Conservation (phyloP, 2,113 vertebrate genomes). For the Seriola aureovittata region DNA sequence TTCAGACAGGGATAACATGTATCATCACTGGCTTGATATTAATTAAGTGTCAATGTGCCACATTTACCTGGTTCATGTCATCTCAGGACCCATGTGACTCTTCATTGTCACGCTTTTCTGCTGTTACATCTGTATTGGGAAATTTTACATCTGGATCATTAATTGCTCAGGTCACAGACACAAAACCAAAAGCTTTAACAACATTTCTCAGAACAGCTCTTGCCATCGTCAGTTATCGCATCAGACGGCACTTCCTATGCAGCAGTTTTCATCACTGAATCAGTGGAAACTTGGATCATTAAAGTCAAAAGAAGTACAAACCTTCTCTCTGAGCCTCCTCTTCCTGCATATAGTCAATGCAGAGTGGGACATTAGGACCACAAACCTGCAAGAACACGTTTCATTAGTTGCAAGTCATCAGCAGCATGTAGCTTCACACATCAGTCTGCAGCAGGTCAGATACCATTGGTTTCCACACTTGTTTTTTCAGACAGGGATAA, state of each 20-base stretch:
- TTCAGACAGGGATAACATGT: conserved; percentile 88
- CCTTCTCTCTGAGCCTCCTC: conserved; percentile 13
- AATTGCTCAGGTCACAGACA: not conserved
- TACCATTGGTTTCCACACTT: conserved; percentile 57
- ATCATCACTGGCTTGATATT: conserved; percentile 80
- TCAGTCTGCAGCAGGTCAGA: conserved; percentile 55
- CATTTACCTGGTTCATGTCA: conserved; percentile 31
- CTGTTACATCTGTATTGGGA: not conserved
- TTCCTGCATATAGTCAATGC: accelerated
- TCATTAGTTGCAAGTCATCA: conserved; percentile 1
- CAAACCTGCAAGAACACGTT: conserved; percentile 13
- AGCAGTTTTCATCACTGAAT: conserved; percentile 77
- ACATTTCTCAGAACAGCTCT: conserved; percentile 75
- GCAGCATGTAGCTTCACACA: accelerated
- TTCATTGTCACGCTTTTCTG: accelerated
- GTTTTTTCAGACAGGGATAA: conserved; percentile 80
- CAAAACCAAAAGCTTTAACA: accelerated
- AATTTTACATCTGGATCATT: accelerated
- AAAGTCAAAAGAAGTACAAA: conserved; percentile 13
- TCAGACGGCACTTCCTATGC: conserved; percentile 86
- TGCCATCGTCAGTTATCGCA: conserved; percentile 84
- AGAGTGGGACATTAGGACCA: no score
- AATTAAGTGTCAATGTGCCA: accelerated
- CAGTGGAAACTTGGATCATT: accelerated
- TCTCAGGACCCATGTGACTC: accelerated